A percentile compares a stretch with the other conserved stretches of the same genome.
phyloP scores from a whole-genome alignment of 2,113 vertebrate genomes.

The Albula goreensis region DNA sequence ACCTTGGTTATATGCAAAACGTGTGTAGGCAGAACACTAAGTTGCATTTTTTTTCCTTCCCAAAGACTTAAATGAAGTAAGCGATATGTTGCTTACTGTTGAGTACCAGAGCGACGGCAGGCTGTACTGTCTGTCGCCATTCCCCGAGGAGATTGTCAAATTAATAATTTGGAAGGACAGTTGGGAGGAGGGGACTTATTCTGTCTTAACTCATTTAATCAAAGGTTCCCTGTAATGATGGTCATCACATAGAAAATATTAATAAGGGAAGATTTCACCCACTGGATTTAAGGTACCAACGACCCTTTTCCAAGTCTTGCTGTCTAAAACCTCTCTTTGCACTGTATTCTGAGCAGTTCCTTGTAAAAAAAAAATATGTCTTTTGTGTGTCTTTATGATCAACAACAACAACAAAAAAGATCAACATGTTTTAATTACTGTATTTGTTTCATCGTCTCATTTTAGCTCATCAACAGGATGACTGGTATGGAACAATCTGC shows the following conservation, averaged over 20 bases:
- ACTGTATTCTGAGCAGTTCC: too few relatives aligned
- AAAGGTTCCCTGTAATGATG: background rate
- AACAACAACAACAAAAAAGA: too few relatives aligned
- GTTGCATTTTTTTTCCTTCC: background rate
- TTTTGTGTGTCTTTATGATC: background rate
- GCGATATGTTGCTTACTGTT: background rate
- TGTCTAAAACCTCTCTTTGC: background rate
- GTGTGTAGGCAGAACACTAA: background rate
- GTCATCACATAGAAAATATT: background rate
- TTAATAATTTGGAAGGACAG: constrained; percentile 5
- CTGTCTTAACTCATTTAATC: background rate
- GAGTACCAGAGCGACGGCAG: background rate
- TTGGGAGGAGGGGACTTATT: background rate
- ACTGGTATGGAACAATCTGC: too few relatives aligned
- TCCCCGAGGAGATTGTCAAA: constrained; percentile 1
- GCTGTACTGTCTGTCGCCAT: background rate
- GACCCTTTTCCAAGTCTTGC: background rate
- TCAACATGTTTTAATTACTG: background rate
- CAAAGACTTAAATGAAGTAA: background rate
- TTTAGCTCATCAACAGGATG: too few relatives aligned
- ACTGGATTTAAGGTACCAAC: too few relatives aligned
- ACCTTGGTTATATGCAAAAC: background rate
- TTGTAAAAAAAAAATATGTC: too few relatives aligned
- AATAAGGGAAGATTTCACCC: background rate
- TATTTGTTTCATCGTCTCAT: background rate